A percentile compares a stretch with the other conserved stretches of the same genome.
Evolutionary conservation across 2,113 vertebrate species (phyloP).

Genomic region (Pseudopodoces humilis): DNA sequence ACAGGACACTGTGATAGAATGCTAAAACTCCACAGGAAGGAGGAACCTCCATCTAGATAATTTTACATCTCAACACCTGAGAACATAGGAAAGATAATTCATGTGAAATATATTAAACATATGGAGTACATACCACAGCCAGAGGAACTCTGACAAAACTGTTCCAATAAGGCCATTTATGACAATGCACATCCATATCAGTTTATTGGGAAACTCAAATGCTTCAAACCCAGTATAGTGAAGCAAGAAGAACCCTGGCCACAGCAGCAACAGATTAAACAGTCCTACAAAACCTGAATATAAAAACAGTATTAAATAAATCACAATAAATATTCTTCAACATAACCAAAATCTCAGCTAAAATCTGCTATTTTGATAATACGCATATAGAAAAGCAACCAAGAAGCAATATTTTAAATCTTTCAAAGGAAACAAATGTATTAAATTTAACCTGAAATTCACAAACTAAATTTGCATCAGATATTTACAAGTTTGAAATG

Average conservation of each 20-base stretch:
- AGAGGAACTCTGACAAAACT: conserved; percentile 95
- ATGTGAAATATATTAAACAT: background rate
- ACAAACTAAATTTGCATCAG: background rate
- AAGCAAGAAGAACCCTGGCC: conserved; percentile 95
- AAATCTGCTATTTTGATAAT: background rate
- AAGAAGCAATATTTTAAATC: background rate
- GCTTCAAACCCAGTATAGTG: conserved; percentile 94
- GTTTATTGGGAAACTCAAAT: conserved; percentile 92
- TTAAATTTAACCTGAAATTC: background rate
- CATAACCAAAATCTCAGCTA: background rate
- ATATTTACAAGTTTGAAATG: background rate
- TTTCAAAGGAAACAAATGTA: background rate
- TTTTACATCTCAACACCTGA: background rate
- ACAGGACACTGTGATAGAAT: background rate
- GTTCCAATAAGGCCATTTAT: conserved; percentile 96
- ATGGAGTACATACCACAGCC: conserved; percentile 87
- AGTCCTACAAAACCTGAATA: conserved; percentile 91
- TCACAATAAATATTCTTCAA: background rate
- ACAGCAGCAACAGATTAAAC: conserved; percentile 94
- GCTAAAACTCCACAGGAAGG: background rate
- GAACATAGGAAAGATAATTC: background rate
- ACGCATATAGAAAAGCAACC: background rate
- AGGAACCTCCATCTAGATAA: background rate
- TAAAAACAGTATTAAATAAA: background rate
- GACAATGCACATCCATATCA: conserved; percentile 93